Evolutionary conservation across 2,113 vertebrate genomes (phyloP).

Genomic region (Leucosticte australis): DNA sequence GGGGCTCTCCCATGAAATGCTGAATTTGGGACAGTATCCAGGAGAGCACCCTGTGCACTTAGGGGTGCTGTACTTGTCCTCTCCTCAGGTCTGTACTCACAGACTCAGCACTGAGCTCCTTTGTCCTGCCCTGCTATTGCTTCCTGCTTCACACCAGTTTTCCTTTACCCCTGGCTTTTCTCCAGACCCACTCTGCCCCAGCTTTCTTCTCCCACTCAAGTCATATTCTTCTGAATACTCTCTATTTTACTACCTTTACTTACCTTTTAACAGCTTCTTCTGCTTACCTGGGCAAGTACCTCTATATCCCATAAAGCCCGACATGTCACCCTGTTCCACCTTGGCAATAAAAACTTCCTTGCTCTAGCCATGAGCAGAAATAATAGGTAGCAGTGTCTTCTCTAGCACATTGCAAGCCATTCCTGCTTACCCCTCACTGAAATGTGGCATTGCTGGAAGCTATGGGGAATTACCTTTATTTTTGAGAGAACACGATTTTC

Average conservation of each 20-base stretch:
- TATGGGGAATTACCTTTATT: not conserved
- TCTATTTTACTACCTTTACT: not conserved
- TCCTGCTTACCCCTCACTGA: not conserved
- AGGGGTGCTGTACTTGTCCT: not conserved
- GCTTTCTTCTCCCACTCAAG: not conserved
- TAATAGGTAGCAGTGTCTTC: not conserved
- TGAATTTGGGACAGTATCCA: not conserved
- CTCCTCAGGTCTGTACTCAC: not conserved
- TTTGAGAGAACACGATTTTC: not conserved
- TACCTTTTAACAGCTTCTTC: not conserved
- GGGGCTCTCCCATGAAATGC: not conserved
- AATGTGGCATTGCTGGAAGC: not conserved
- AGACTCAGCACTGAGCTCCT: not conserved
- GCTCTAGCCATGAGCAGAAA: not conserved
- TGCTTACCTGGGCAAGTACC: accelerated
- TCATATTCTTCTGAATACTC: not conserved
- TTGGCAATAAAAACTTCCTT: not conserved
- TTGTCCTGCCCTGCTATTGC: not conserved
- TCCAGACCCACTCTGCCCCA: not conserved
- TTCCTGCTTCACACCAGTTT: not conserved
- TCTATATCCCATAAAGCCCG: not conserved
- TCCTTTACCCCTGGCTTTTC: not conserved
- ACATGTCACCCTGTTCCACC: not conserved
- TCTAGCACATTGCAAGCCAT: not conserved
- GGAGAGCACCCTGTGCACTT: accelerated